phyloP scores from a whole-genome alignment of 2,113 vertebrate genomes.

The Pseudolaguvia tuberculata region DNA sequence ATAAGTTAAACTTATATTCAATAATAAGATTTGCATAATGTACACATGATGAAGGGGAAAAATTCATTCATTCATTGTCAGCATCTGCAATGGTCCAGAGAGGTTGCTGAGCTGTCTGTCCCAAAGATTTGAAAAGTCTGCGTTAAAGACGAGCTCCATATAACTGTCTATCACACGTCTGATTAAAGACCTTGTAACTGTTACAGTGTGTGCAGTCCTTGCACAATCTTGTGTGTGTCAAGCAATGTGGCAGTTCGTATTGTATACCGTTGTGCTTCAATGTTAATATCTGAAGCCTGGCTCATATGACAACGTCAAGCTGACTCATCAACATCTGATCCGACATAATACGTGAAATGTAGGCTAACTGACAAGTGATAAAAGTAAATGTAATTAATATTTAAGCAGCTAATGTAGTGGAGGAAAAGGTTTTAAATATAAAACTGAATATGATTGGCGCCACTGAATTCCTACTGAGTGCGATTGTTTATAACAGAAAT shows the following conservation, averaged over 20 bases:
- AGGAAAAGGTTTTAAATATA: not conserved
- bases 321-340: conserved; percentile 6
- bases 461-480: not conserved
- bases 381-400: not conserved
- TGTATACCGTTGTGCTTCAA: conserved; percentile 6
- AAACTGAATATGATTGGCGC: no score
- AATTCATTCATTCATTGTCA: not conserved
- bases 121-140: conserved; percentile 1
- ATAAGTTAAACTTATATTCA: no score
- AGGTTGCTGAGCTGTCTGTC: not conserved
- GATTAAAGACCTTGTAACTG: conserved; percentile 28
- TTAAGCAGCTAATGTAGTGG: not conserved
- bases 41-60: not conserved
- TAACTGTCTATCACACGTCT: conserved; percentile 36
- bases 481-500: not conserved
- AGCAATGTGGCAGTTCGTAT: conserved; percentile 2
- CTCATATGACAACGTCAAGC: not conserved
- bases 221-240: conserved; percentile 20
- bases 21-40: not conserved
- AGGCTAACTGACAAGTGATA: not conserved
- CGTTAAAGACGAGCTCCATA: conserved; percentile 19
- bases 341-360: conserved; percentile 6
- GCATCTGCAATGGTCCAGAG: conserved; percentile 2
- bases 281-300: not conserved
- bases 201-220: not conserved